A percentile compares a stretch with the other conserved stretches of the same genome.
Evolutionary conservation across 2,113 vertebrate species (phyloP).

Genomic region (Nycticebus coucang): DNA sequence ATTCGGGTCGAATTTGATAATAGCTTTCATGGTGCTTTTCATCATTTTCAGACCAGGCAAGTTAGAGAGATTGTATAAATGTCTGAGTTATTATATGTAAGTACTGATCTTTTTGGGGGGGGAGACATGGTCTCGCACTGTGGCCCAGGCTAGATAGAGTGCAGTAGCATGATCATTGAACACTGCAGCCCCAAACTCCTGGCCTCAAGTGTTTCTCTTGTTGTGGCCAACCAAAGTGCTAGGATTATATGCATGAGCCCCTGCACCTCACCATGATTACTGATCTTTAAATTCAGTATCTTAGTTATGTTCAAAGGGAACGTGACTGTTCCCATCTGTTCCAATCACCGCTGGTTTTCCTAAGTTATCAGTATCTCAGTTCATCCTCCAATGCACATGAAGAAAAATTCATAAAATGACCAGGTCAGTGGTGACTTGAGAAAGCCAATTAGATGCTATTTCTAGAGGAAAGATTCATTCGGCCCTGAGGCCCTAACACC

Average conservation of each 20-base stretch:
- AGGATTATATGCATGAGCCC: too few species aligned
- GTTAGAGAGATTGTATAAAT: not conserved
- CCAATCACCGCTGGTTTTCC: not conserved
- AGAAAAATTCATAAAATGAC: not conserved
- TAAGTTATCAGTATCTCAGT: not conserved
- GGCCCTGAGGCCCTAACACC: not conserved
- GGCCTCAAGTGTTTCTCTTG: not conserved
- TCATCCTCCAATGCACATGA: not conserved
- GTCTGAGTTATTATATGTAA: not conserved
- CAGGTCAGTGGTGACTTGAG: not conserved
- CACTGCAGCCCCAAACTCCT: not conserved
- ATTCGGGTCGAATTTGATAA: not conserved
- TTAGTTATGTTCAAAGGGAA: not conserved
- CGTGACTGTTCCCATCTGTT: not conserved
- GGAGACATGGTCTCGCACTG: not conserved
- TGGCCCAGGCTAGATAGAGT: not conserved
- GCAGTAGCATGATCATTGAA: not conserved
- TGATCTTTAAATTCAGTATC: not conserved
- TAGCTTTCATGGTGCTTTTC: not conserved
- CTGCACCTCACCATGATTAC: too few species aligned
- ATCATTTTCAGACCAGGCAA: not conserved
- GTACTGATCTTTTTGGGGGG: not conserved
- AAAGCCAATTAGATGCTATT: not conserved
- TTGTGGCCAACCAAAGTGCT: too few species aligned
- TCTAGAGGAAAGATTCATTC: not conserved